phyloP scores from a whole-genome alignment of 2,888 invertebrate genomes.

The Limulus polyphemus region DNA sequence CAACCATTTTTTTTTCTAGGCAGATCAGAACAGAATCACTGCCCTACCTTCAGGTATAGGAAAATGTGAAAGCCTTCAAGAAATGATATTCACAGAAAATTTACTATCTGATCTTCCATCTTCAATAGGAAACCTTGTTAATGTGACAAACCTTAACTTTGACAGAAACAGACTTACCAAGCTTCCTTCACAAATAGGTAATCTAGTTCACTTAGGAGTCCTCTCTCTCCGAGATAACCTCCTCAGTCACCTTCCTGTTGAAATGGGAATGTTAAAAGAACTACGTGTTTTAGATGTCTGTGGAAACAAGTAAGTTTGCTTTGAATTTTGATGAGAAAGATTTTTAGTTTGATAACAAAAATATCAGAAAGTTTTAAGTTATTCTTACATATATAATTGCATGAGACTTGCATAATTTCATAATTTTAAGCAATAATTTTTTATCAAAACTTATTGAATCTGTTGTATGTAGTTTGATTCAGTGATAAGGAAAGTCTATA shows the following conservation, averaged over 20 bases:
- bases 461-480: no score
- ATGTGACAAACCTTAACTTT: slow-evolving; percentile 88
- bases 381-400: no score
- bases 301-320: slow-evolving; percentile 58
- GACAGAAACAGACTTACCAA: slow-evolving; percentile 86
- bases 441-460: no score
- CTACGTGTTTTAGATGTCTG: slow-evolving; percentile 94
- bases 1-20: slow-evolving; percentile 33
- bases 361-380: no score
- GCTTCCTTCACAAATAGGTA: slow-evolving; percentile 78
- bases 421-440: no score
- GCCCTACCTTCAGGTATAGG: slow-evolving; percentile 40
- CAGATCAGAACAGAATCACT: slow-evolving; percentile 38
- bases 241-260: slow-evolving; percentile 72
- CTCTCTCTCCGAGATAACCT: slow-evolving; percentile 91
- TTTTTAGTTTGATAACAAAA: no score
- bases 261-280: slow-evolving; percentile 81
- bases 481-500: no score
- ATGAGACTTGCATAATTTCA: no score
- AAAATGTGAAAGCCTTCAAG: slow-evolving; percentile 84
- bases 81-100: slow-evolving; percentile 95
- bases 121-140: slow-evolving; percentile 78
- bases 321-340: no score
- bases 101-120: slow-evolving; percentile 80
- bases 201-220: slow-evolving; percentile 75